These are phyloP conservation scores for Cheilosia soror DNA, from an alignment of 2,888 invertebrate genomes.

Conservation along the genomic window DNA sequence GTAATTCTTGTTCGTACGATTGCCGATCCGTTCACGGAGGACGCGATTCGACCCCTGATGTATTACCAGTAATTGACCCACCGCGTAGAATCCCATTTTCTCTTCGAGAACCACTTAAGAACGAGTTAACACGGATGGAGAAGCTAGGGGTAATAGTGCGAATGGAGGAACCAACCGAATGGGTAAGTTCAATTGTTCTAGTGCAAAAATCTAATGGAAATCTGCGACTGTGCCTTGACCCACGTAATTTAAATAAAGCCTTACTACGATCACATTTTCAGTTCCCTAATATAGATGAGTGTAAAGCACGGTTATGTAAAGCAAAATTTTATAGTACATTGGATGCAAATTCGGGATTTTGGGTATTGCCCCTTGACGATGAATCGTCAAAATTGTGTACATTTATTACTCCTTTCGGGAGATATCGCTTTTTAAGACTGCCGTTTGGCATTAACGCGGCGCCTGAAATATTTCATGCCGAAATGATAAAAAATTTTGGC, in stretches of 20 bases:
- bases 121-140: not conserved
- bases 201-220: constrained; percentile 65
- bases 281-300: constrained; percentile 49
- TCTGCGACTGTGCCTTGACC: constrained; percentile 66
- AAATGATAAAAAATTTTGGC: constrained; percentile 71
- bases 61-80: constrained; percentile 6
- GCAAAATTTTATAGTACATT: constrained; percentile 34
- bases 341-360: constrained; percentile 51
- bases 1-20: too few species aligned
- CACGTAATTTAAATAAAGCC: constrained; percentile 63
- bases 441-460: constrained; percentile 57
- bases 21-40: too few species aligned
- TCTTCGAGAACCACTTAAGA: constrained; percentile 1
- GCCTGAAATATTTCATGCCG: constrained; percentile 70
- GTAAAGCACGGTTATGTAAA: constrained; percentile 31
- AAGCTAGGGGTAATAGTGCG: constrained; percentile 28
- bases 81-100: constrained; percentile 26
- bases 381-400: constrained; percentile 41
- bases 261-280: constrained; percentile 54
- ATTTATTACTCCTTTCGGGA: constrained; percentile 69
- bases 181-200: constrained; percentile 68
- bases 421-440: constrained; percentile 33
- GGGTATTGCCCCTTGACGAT: constrained; percentile 28
- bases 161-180: constrained; percentile 67
- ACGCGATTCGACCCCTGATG: too few species aligned